Percentiles rank a stretch among this genome's conserved stretches.
phyloP scores from a whole-genome alignment of 2,888 invertebrate species.

The Morpho achilles region DNA sequence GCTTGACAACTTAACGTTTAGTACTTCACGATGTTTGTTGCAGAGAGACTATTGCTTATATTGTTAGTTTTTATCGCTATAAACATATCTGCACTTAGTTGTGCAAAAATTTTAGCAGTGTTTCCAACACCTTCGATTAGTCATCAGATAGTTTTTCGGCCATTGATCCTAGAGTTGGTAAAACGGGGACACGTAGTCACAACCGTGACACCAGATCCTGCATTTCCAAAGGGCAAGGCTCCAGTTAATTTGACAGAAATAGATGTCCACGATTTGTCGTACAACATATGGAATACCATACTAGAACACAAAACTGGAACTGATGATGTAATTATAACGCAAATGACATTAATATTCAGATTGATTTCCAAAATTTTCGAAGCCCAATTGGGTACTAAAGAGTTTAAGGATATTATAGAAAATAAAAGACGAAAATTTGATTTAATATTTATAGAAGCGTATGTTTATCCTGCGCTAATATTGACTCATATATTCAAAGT shows the following conservation, averaged over 20 bases:
- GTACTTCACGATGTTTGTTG: background rate
- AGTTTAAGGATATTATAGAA: conserved; percentile 21
- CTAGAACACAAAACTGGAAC: conserved; percentile 2
- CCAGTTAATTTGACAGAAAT: conserved; percentile 29
- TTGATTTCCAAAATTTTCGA: conserved; percentile 19
- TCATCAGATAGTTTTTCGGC: conserved; percentile 35
- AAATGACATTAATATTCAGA: conserved; percentile 2
- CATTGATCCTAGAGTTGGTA: conserved; percentile 44
- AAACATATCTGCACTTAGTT: background rate
- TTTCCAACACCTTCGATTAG: conserved; percentile 51
- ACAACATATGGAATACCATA: conserved; percentile 32
- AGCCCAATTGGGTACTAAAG: conserved; percentile 15
- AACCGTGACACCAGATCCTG: conserved; percentile 46
- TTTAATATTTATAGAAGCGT: conserved; percentile 31
- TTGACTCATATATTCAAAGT: background rate
- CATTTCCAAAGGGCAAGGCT: conserved; percentile 37
- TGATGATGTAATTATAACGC: conserved; percentile 9
- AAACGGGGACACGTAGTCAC: conserved; percentile 51
- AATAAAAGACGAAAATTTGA: conserved; percentile 33
- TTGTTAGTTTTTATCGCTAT: background rate
- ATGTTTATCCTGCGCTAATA: background rate
- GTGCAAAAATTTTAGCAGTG: conserved; percentile 44
- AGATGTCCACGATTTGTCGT: conserved; percentile 43
- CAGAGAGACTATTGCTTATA: background rate
- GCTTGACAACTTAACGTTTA: background rate